Evolutionary conservation across 2,113 vertebrate genomes (phyloP).

Genomic region (Ia io): DNA sequence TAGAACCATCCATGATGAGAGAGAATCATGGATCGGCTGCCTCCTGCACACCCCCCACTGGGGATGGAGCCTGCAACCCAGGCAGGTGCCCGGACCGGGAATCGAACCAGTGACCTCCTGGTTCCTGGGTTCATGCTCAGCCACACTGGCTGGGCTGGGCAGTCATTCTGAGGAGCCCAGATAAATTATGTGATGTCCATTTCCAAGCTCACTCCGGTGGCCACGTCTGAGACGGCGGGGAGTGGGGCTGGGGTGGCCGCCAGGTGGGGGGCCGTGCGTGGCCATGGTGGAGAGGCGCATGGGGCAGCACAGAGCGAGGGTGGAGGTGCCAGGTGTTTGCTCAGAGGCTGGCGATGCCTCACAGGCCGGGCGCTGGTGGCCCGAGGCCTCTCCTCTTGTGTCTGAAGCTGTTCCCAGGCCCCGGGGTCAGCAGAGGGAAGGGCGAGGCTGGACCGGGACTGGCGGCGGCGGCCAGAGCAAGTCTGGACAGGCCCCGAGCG

Average conservation of each 20-base stretch:
- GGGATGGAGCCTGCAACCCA: too few relatives aligned
- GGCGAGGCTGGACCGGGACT: not conserved
- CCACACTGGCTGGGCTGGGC: too few relatives aligned
- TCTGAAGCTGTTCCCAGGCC: not conserved
- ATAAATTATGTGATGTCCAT: fast-evolving
- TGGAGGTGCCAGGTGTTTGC: fast-evolving
- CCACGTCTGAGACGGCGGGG: not conserved
- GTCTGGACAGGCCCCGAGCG: constrained; percentile 25
- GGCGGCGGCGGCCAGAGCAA: not conserved
- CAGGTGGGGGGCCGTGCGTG: too few relatives aligned
- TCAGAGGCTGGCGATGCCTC: fast-evolving
- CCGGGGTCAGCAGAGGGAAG: not conserved
- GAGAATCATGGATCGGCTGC: too few relatives aligned
- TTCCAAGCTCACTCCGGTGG: not conserved
- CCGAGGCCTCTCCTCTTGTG: fast-evolving
- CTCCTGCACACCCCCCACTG: too few relatives aligned
- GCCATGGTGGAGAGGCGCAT: fast-evolving
- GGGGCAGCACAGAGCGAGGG: too few relatives aligned
- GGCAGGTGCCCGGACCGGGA: too few relatives aligned
- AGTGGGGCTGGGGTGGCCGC: not conserved
- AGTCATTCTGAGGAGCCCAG: not conserved
- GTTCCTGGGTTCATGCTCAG: too few relatives aligned
- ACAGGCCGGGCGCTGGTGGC: fast-evolving
- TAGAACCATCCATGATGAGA: too few relatives aligned
- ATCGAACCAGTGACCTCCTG: too few relatives aligned